Evolutionary conservation across 2,113 vertebrate species (phyloP).

Genomic region (Capricornis sumatraensis): DNA sequence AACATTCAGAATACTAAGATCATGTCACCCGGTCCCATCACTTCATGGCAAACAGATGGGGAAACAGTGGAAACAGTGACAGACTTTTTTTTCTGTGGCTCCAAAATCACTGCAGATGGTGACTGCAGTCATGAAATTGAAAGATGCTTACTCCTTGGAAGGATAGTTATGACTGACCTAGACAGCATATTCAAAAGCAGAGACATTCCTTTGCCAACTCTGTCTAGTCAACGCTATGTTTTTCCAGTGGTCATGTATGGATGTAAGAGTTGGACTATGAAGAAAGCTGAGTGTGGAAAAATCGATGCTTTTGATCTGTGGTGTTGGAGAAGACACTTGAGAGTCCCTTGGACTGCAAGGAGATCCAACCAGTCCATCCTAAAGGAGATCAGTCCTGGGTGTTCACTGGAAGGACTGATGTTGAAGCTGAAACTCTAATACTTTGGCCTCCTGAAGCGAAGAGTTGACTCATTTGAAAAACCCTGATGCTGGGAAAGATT

Average conservation of each 20-base stretch:
- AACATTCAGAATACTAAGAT: background rate
- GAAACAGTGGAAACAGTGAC: background rate
- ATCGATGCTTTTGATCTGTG: background rate
- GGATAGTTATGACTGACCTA: background rate
- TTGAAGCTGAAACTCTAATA: background rate
- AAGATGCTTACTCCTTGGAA: background rate
- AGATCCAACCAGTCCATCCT: background rate
- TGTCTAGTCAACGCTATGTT: background rate
- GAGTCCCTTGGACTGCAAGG: background rate
- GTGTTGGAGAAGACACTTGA: background rate
- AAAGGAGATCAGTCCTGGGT: background rate
- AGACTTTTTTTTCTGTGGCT: background rate
- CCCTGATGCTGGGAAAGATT: background rate
- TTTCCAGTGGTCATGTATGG: background rate
- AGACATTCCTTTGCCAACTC: background rate
- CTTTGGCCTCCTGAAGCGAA: background rate
- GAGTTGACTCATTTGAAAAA: background rate
- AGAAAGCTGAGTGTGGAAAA: background rate
- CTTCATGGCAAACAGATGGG: background rate
- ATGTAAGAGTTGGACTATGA: background rate
- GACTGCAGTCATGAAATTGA: background rate
- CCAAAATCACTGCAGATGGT: background rate
- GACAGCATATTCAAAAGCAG: background rate
- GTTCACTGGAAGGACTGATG: background rate
- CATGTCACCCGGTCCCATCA: background rate